phyloP scores from a whole-genome alignment of 2,113 vertebrate species.

The Smithornis capensis region DNA sequence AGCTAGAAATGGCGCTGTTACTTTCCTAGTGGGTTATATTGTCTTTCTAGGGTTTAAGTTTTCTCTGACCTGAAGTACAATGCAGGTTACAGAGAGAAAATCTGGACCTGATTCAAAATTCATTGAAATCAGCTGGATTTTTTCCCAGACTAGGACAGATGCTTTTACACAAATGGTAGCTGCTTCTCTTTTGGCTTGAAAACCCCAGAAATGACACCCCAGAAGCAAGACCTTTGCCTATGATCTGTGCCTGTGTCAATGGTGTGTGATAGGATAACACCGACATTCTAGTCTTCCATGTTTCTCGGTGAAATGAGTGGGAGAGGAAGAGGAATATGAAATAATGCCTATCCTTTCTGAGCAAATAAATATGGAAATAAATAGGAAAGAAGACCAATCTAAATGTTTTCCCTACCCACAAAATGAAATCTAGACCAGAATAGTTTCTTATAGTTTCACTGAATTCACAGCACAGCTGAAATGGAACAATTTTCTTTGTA shows the following conservation, averaged over 20 bases:
- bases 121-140: not conserved
- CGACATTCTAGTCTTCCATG: not conserved
- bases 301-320: not conserved
- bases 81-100: not conserved
- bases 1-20: not conserved
- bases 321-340: not conserved
- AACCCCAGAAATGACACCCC: not conserved
- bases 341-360: not conserved
- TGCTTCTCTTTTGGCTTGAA: not conserved
- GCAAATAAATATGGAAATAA: not conserved
- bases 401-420: not conserved
- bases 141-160: not conserved
- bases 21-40: not conserved
- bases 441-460: not conserved
- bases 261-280: not conserved
- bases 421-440: not conserved
- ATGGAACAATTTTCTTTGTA: not conserved
- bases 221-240: not conserved
- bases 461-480: not conserved
- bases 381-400: not conserved
- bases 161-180: not conserved
- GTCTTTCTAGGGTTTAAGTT: not conserved
- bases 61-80: not conserved
- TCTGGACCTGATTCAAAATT: not conserved
- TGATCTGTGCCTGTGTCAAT: not conserved